Evolutionary conservation across 23 tunicate genomes (phyloP), one percentile per base, ranked within the genome.

Genomic region (Corella eumyota): DNA sequence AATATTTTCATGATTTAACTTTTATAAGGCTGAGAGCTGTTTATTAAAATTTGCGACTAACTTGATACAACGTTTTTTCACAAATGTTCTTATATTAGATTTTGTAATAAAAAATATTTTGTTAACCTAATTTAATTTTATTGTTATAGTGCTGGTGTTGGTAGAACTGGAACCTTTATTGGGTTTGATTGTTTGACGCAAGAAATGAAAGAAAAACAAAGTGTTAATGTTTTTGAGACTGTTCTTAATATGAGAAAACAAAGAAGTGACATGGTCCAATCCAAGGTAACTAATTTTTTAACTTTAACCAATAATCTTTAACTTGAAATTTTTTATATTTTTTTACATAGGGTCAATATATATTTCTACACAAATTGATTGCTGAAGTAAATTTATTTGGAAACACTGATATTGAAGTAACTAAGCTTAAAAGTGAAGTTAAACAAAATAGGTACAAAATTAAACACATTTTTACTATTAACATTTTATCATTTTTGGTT

Each of bases 71-170:
- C n/a, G n/a, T n/a, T n/a, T n/a, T n/a, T n/a, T n/a, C n/a, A n/a
- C n/a, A n/a, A n/a, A n/a, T n/a, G n/a, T n/a, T n/a, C n/a, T n/a
- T n/a, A n/a, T n/a, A n/a, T n/a, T n/a, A n/a, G n/a, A n/a, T n/a
- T n/a, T n/a, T n/a, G n/a, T n/a, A n/a, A n/a, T n/a, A n/a, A n/a
- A n/a, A n/a, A n/a, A n/a, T n/a, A n/a, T n/a, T n/a, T n/a, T n/a
- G n/a, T n/a, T n/a, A n/a, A n/a, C n/a, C n/a, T n/a, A 28, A n/a
- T n/a, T n/a, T n/a, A n/a, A n/a, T n/a, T n/a, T n/a, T n/a, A n/a
- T n/a, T n/a, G n/a, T n/a, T n/a, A 0, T 56, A 81, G 90, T 66
- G 79, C 90, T 72, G 90, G 90, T 49, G 90, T 74, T 6, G 90
- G 90, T 21, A 57, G 79, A 29, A 81, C 80, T 50, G 90, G 79